phyloP scores from a whole-genome alignment of 1,140 invertebrate genomes.

The Dinoponera quadriceps region DNA sequence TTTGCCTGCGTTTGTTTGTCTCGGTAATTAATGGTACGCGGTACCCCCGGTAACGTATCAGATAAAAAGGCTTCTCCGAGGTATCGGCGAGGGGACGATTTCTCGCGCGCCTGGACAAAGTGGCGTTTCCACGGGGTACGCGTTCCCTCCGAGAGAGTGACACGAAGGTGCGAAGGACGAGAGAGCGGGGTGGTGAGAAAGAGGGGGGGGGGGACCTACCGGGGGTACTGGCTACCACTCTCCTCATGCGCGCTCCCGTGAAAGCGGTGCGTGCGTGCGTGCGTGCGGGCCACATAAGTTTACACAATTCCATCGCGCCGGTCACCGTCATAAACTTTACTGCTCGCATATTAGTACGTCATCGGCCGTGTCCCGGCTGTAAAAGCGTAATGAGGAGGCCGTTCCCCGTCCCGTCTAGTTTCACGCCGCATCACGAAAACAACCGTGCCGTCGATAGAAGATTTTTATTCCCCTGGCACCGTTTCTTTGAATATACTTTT shows the following conservation, averaged over 20 bases:
- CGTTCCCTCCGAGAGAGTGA: not conserved
- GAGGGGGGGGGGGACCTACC: not conserved
- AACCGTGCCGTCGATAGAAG: not conserved
- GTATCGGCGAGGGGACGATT: not conserved
- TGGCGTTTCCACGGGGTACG: slow-evolving; percentile 59
- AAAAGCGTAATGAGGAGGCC: slow-evolving; percentile 40
- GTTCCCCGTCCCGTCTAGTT: no score
- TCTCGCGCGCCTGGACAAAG: slow-evolving; percentile 63
- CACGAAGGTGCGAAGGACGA: slow-evolving; percentile 60
- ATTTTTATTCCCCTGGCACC: not conserved
- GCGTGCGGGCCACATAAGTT: slow-evolving; percentile 43
- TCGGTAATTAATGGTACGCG: slow-evolving; percentile 66
- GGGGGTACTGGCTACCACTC: slow-evolving; percentile 57
- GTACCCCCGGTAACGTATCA: slow-evolving; percentile 43
- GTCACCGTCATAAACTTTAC: slow-evolving; percentile 49
- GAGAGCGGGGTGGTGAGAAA: not conserved
- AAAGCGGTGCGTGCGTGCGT: slow-evolving; percentile 9
- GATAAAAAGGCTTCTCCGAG: slow-evolving; percentile 31
- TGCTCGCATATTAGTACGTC: slow-evolving; percentile 40
- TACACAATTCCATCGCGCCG: slow-evolving; percentile 56
- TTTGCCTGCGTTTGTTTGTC: slow-evolving; percentile 67
- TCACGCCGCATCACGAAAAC: no score
- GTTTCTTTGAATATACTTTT: no score
- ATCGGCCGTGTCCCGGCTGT: slow-evolving; percentile 17
- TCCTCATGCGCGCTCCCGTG: slow-evolving; percentile 25